Base-by-base conservation (phyloP, 1,140 invertebrate genomes). In the Hycleus phaleratus region DNA sequence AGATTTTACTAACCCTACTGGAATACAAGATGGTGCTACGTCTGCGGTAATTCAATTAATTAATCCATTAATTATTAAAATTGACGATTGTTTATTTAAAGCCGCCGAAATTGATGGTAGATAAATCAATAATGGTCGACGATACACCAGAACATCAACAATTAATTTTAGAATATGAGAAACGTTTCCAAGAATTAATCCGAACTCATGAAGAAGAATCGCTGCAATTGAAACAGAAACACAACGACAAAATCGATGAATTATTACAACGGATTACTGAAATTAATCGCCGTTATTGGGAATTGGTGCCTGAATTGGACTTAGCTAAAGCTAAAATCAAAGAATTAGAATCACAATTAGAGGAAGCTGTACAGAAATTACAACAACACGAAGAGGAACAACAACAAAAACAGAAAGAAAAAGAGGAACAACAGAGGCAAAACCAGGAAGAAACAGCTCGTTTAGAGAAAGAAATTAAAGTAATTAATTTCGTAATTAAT, bases 371-470 rank as follows among this genome's bases (percentile, higher is more conserved):
- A 66, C 79, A 78, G 43, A 82, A 85, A 64, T 69, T 88, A 11
- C 71, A 78, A 18, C 84, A 89, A 49, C 85, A 88, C 45, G 88
- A 91, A 64, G 81, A 84, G 53, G 82, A 83, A 57, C 85, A 90
- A 61, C 84, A 86, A 63, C 79, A 86, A 66, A 82, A 83, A 58
- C 85, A 90, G 60, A 85, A 86, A 63, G 79, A 86, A 67, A 65
- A 83, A 90, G 74, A 89, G 90, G 86, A 90, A 89, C 74, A 82
- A 84, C 63, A 87, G 91, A 73, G 87, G 86, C 10, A 32, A 32
- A 4, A 32, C 4, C 32, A 18, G 18, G 82, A 88, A 66, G 86
- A 90, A 71, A 82, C 87, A 24, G 87, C 86, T 46, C 82, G 82
- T 60, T 80, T 86, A 66, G 82, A 87, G 44, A 24, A 58, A 24